Conservation (phyloP, 2,113 vertebrate species). For the Plecturocebus donacophilus region DNA sequence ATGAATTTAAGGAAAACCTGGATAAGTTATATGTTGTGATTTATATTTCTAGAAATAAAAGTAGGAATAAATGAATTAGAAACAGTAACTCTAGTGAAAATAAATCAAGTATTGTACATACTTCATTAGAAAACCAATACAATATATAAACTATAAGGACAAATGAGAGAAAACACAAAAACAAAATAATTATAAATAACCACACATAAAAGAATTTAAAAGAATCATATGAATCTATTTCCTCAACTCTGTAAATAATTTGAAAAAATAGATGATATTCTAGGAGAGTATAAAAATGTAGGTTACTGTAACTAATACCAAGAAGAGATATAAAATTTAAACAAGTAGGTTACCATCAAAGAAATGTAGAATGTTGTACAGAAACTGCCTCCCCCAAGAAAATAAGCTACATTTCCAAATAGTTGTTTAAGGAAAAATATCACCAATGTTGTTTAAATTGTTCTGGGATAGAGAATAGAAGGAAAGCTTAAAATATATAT, state of each 20-base stretch:
- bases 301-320: background rate
- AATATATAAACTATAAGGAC: background rate
- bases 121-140: background rate
- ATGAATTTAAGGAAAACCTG: background rate
- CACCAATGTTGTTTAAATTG: background rate
- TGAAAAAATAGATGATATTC: background rate
- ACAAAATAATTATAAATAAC: background rate
- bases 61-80: background rate
- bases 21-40: background rate
- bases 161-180: conserved; percentile 2
- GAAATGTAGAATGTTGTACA: background rate
- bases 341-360: background rate
- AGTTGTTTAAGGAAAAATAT: background rate
- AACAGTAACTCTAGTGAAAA: background rate
- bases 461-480: background rate
- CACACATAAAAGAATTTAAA: background rate
- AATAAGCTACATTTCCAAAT: background rate
- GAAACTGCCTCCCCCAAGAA: background rate
- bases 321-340: background rate
- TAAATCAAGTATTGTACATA: background rate
- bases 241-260: background rate
- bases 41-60: background rate
- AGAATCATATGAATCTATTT: background rate
- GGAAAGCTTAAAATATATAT: background rate
- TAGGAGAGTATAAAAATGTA: background rate